Base-by-base conservation (phyloP, 1,140 invertebrate species). In the Drosophila bipectinata region DNA sequence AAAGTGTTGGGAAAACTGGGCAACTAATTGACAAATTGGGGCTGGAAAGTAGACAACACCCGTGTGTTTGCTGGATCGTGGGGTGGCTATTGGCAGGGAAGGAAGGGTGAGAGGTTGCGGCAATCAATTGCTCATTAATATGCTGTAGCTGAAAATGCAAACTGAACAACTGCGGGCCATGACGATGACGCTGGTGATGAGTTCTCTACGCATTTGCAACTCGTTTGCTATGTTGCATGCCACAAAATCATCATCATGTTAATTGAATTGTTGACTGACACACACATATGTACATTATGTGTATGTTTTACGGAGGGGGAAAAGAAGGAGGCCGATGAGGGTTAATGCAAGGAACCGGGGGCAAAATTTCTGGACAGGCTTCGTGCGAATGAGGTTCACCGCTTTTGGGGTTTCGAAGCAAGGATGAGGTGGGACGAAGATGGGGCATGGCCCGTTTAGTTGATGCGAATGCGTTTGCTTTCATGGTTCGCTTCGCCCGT, bases 201-300 rank as follows among this genome's bases (percentile, higher is more conserved):
- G 54, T 26, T 60, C 54, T 52, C 39, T 9, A 10, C 49, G 64
- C 57, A 52, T 77, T 77, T 77, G 66, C 73, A 76, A 75, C 69
- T 82, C 61, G 81, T 74, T 66, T 64, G 69, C 64, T 69, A 85
- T 85, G 82, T 87, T 85, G 82, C 82, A 87, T 87, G 82, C 82
- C 82, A 78, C 82, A 87, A 87, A 87, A 87, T 87, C 82, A 87
- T 87, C 82, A 87, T 87, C 82, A 90, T 87, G 88, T 90, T 90
- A 90, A 90, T 90, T 90, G 88, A 90, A 90, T 90, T 90, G 88
- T 90, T 90, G 87, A 90, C 82, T 88, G 82, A 83, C 85, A 76
- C 82, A 85, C 77, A 67, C 69, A 69, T 66, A 10, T n/a, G 48
- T 12, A 75, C 18, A 18, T 18, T 77, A 85, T 73, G 63, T 64